Evolutionary conservation across 2,888 invertebrate genomes (phyloP).

Genomic region (Philhelius pedissequus): DNA sequence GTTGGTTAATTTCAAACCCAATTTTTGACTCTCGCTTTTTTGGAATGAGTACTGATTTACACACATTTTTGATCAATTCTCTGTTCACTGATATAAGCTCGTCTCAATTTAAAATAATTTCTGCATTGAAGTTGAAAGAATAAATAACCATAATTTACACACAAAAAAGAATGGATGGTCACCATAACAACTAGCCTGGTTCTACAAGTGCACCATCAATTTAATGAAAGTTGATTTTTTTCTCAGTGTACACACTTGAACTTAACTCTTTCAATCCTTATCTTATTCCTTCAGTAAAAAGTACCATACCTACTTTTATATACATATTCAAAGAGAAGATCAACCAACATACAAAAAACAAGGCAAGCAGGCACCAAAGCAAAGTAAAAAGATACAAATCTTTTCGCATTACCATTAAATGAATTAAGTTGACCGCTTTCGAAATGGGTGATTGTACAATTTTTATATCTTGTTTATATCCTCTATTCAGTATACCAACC

Average conservation of each 20-base stretch:
- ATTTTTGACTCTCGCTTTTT: no score
- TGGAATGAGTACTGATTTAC: no score
- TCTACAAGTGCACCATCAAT: background rate
- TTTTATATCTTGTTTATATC: constrained; percentile 63
- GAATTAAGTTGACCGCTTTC: constrained; percentile 68
- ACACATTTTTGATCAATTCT: no score
- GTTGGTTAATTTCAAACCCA: no score
- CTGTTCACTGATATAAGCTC: no score
- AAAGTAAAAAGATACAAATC: constrained; percentile 61
- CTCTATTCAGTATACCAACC: background rate
- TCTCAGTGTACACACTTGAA: constrained; percentile 18
- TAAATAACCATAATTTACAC: background rate
- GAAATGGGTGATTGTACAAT: constrained; percentile 69
- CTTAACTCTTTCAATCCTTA: constrained; percentile 61
- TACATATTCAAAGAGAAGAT: constrained; percentile 49
- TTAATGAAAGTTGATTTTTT: background rate
- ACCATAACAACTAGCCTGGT: background rate
- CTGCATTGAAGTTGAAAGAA: no score
- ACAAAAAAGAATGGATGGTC: background rate
- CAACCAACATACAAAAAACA: background rate
- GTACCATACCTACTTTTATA: background rate
- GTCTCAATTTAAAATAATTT: no score
- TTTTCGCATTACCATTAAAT: constrained; percentile 68
- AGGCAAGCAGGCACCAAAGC: constrained; percentile 30
- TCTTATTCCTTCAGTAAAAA: constrained; percentile 49